Evolutionary conservation across 2,797 vertebrate genomes (phyloP), one percentile per base, ranked within the genome.

Genomic region (Sphenodon punctatus): DNA sequence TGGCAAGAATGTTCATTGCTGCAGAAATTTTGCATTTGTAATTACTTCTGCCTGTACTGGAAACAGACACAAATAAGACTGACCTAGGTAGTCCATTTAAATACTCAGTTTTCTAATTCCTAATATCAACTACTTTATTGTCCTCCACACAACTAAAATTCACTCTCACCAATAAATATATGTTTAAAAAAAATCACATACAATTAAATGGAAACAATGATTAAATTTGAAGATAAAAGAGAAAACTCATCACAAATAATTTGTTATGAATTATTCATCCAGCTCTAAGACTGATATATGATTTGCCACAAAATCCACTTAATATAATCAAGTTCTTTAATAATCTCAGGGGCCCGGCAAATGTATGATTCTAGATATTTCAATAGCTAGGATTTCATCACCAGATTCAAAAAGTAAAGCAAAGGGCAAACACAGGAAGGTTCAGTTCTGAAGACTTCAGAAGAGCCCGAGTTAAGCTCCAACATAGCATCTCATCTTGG

Each of bases 381-480:
- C 85, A 88, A 63, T 49, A 59, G 70, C 64, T 36, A 5, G n/a
- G 46, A 80, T 91, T 94, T 92, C 88, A 88, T 88, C 79, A 63
- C 65, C 75, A 58, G 59, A 27, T 82, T 41, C 76, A 88, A 81
- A 86, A 88, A 90, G 80, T 39, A 67, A 82, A 55, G 25, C 41
- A 69, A 82, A 92, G 61, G 60, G 75, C 67, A 92, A 84, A 67
- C 79, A 86, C 45, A 85, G 79, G 71, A 82, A 87, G 84, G 91
- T 92, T 91, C 88, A 85, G 42, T 67, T 68, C 79, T 88, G 86
- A 94, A 93, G 61, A 36, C 88, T 89, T 93, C 86, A 89, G 79
- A 43, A 63, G 81, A 78, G 60, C 75, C 82, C 88, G 75, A 94
- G 58, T 88, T 92, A 92, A 94, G 73, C 80, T 91, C 76, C 76